Conservation (phyloP, 2,113 vertebrate genomes). For the Ibidorhyncha struthersii region DNA sequence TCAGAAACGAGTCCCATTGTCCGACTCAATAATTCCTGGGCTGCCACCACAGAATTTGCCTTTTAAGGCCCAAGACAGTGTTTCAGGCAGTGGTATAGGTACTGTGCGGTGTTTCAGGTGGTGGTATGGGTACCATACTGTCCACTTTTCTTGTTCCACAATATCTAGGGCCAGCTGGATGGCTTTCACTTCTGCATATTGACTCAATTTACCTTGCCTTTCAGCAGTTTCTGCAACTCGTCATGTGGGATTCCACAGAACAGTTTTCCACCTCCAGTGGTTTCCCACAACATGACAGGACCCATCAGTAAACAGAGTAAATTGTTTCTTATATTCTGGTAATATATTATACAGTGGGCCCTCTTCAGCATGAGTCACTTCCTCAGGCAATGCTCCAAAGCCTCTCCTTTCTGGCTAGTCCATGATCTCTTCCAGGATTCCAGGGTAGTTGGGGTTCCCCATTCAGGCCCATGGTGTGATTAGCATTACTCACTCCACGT, state of each 20-base stretch:
- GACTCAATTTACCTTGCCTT: not conserved
- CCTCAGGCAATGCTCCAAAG: not conserved
- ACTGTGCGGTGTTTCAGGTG: not conserved
- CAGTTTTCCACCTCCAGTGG: not conserved
- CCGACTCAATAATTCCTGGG: not conserved
- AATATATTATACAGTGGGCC: not conserved
- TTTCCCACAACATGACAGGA: not conserved
- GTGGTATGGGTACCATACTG: not conserved
- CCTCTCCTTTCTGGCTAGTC: not conserved
- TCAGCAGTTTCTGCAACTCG: not conserved
- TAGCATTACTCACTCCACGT: too few species aligned
- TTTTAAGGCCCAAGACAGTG: not conserved
- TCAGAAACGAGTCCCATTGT: not conserved
- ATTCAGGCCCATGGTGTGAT: not conserved
- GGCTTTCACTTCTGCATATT: not conserved
- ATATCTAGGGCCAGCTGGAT: not conserved
- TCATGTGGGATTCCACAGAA: not conserved
- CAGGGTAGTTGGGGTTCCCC: not conserved
- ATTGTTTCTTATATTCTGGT: not conserved
- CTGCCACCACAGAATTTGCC: not conserved
- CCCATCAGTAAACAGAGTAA: not conserved
- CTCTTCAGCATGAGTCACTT: not conserved
- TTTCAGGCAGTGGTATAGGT: rapidly evolving
- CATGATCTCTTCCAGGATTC: not conserved
- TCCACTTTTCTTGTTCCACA: not conserved